Evolutionary conservation across 2,888 invertebrate genomes (phyloP), one percentile per base, ranked within the genome.

Genomic region (Aromia moschata): DNA sequence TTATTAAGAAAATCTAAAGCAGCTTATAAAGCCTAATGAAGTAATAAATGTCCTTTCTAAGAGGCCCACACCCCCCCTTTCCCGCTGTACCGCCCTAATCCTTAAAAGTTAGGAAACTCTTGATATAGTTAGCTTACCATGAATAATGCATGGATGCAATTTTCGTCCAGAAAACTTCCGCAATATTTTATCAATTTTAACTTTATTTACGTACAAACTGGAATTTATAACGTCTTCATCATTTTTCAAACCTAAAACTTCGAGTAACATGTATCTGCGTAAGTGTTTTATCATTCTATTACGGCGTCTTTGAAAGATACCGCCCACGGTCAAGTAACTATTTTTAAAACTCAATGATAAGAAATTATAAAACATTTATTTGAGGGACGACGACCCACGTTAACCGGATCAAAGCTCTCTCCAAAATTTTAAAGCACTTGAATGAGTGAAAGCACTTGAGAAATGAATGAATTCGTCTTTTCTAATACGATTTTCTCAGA

Each of bases 171-270:
- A 78, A 79, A 81, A 81, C 80, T 81, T 81, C 76, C 68, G 81
- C 80, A 79, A 81, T 81, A 81, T 81, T 81, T 81, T 81, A 81
- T 81, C 81, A 81, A 81, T 81, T 81, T 80, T 77, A 80, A 81
- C 80, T 81, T 81, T 81, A 81, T 81, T 81, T 81, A 81, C 80
- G 81, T 81, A 80, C 80, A 81, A 81, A 81, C 80, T 80, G 78
- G 78, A 81, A 81, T 81, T 80, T 81, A 81, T 81, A 81, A 80
- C 80, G 77, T 76, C 74, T 78, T 79, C 79, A 78, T 80, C 79
- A 80, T 79, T n/a, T 77, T 75, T 70, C 70, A 67, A 67, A 72
- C 62, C 69, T 64, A 64, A 65, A 68, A 70, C 65, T 63, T 46
- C 41, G 67, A 25, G 7, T 25, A 25, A 3, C 25, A 25, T 25